Base-by-base conservation (phyloP, 1,140 invertebrate species). In the Calephelis virginiensis region DNA sequence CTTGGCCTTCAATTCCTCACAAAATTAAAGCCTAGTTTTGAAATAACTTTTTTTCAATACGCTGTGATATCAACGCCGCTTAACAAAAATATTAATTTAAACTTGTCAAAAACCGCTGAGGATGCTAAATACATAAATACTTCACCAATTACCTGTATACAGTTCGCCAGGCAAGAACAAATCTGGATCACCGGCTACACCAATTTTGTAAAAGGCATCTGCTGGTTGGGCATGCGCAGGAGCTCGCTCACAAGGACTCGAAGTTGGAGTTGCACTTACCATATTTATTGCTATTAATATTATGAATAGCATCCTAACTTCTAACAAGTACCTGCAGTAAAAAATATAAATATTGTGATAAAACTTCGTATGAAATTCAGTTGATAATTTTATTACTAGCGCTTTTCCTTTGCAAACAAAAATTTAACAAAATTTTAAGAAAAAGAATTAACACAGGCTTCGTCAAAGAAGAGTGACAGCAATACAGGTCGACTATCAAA, bases 101-200 rank as follows among this genome's bases (percentile, higher is more conserved):
- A 28, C 28, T 28, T 28, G 28, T 28, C 28, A 28, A 28, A 28
- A 28, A 28, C 5, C 28, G 28, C 28, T 28, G 28, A 28, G 28
- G 28, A 2, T 4, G 28, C 5, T 28, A 1, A 28, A 28, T 28
- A 28, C 5, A 28, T 28, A 4, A 60, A 6, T 14, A 11, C 17
- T 37, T 9, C 17, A 50, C 13, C 12, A 12, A 56, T 70, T 77
- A 90, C 86, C 88, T 59, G 86, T 87, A 71, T 90, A 90, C 8
- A 90, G 76, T 69, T 90, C 88, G 50, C 88, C 88, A 7, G 88
- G 81, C 43, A 90, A 64, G 68, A 83, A 90, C 8, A 90, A 65
- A 62, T 90, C 88, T 0, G 88, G 88, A 46, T 90, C 86, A 8
- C 88, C 88, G 8, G 83, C 78, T 3, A 90, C 76, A 1, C 80